Percentiles rank a stretch among this genome's conserved stretches.
These are phyloP conservation scores for Ylistrum balloti DNA, from an alignment of 1,140 invertebrate species.

Conservation along the genomic window DNA sequence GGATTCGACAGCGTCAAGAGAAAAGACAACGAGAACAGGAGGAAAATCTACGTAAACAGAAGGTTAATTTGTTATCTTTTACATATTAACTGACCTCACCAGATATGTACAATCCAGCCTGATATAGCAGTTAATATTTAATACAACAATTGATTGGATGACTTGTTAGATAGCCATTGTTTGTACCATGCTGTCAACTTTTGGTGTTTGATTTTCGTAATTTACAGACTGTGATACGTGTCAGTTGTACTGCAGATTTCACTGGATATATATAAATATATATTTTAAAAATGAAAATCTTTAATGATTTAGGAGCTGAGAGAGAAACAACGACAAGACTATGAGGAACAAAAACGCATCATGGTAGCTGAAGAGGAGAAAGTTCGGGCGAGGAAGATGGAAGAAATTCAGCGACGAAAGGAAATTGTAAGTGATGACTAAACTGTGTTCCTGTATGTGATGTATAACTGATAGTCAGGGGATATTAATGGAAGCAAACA, in stretches of 20 bases:
- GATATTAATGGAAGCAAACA: too few species aligned
- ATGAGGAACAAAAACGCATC: slow-evolving; percentile 77
- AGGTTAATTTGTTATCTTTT: slow-evolving; percentile 69
- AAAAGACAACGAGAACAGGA: slow-evolving; percentile 76
- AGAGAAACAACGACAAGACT: slow-evolving; percentile 78
- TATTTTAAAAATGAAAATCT: background rate
- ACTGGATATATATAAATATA: too few species aligned
- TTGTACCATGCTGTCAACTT: too few species aligned
- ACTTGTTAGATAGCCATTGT: too few species aligned
- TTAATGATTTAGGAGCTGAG: slow-evolving; percentile 74
- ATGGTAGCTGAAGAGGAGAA: slow-evolving; percentile 78
- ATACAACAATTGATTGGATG: too few species aligned
- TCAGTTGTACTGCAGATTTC: too few species aligned
- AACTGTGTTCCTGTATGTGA: background rate
- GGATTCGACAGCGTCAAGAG: slow-evolving; percentile 75
- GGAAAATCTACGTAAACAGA: slow-evolving; percentile 77
- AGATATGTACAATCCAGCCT: too few species aligned
- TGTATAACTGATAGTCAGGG: background rate
- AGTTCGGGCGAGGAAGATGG: slow-evolving; percentile 72
- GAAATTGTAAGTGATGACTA: slow-evolving; percentile 73
- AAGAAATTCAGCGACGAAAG: slow-evolving; percentile 75
- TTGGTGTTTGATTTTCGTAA: too few species aligned
- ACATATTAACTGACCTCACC: too few species aligned
- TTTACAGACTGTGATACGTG: too few species aligned
- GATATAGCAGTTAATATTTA: too few species aligned